Percentiles rank a stretch among this genome's conserved stretches.
Conservation (phyloP, 2,888 invertebrate genomes). For the Drosophila buzzatii region DNA sequence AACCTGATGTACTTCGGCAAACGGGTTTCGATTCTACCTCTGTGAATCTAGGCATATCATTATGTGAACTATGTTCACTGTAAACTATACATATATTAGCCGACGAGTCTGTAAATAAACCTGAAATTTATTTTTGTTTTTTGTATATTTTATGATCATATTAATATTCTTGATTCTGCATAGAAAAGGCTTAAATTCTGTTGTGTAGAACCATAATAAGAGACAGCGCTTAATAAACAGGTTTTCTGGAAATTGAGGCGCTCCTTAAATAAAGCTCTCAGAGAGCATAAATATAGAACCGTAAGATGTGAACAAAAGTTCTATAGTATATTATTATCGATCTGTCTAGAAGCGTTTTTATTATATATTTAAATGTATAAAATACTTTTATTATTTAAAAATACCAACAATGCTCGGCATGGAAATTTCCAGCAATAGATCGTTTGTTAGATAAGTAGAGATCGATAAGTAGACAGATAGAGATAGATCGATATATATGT, state of each 20-base stretch:
- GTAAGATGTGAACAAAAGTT: neutral
- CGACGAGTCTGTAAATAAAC: constrained; percentile 22
- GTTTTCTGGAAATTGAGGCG: constrained; percentile 2
- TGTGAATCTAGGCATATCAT: constrained; percentile 26
- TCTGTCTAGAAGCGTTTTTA: neutral
- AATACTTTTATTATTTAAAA: neutral
- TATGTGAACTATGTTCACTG: constrained; percentile 2
- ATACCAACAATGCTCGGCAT: neutral
- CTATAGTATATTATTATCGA: neutral
- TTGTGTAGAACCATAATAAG: neutral
- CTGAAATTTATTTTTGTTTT: constrained; percentile 7
- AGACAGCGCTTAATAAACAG: neutral
- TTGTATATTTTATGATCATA: constrained; percentile 14
- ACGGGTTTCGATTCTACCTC: constrained; percentile 32
- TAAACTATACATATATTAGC: constrained; percentile 19
- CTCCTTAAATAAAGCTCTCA: neutral
- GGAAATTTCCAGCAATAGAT: neutral
- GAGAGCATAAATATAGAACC: constrained; percentile 5
- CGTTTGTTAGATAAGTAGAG: too few species aligned
- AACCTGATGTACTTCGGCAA: constrained; percentile 6
- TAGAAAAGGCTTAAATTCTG: neutral
- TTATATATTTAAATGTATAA: neutral
- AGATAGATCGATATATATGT: neutral
- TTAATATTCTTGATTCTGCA: constrained; percentile 1
- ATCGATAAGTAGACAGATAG: neutral